Evolutionary conservation across 2,113 vertebrate species (phyloP).

Genomic region (Ciconia stormi): DNA sequence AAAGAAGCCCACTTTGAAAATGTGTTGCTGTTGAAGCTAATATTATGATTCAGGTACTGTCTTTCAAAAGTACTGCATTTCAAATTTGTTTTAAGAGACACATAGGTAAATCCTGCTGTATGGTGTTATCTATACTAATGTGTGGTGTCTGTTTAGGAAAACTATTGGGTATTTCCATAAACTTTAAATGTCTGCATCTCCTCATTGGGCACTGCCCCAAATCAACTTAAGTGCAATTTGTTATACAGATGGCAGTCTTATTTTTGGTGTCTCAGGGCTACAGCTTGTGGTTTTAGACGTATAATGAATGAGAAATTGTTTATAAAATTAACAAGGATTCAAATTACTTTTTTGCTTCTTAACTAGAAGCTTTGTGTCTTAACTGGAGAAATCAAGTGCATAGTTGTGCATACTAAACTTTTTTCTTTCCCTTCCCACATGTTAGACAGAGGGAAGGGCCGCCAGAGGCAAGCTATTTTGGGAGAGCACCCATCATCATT

Average conservation of each 20-base stretch:
- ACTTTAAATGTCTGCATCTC: constrained; percentile 73
- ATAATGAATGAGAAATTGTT: constrained; percentile 60
- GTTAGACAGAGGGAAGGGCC: constrained; percentile 91
- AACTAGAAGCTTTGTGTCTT: constrained; percentile 60
- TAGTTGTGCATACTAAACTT: constrained; percentile 64
- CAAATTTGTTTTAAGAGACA: constrained; percentile 79
- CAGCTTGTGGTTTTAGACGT: constrained; percentile 68
- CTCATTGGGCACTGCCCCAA: constrained; percentile 64
- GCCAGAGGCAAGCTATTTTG: constrained; percentile 94
- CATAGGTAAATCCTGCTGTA: constrained; percentile 75
- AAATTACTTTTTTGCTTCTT: constrained; percentile 50
- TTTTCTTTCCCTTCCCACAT: constrained; percentile 74
- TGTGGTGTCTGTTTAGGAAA: constrained; percentile 71
- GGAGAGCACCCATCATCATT: constrained; percentile 94
- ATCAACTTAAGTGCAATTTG: constrained; percentile 71
- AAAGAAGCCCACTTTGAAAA: constrained; percentile 88
- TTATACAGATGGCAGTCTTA: constrained; percentile 59
- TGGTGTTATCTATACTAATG: constrained; percentile 72
- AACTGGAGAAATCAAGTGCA: background rate
- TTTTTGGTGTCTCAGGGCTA: constrained; percentile 61
- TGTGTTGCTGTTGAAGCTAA: constrained; percentile 89
- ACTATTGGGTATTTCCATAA: constrained; percentile 68
- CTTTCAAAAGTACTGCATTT: constrained; percentile 84
- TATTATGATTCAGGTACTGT: constrained; percentile 90
- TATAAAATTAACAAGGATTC: constrained; percentile 71